Conservation (phyloP, 2,113 vertebrate species). For the Aepyceros melampus region DNA sequence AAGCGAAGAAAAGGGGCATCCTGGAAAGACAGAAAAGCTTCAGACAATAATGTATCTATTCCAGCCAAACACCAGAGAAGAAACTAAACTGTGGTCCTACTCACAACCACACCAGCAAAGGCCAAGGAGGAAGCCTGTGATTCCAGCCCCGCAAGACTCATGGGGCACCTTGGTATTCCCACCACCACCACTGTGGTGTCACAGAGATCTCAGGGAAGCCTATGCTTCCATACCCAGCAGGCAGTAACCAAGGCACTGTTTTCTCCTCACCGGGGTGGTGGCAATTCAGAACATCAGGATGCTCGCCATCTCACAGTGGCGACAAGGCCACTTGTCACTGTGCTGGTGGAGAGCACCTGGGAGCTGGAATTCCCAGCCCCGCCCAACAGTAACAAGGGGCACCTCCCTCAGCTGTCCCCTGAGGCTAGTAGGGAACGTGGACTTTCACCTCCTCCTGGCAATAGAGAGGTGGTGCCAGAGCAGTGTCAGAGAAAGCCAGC, state of each 20-base stretch:
- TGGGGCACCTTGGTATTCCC: background rate
- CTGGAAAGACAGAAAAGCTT: background rate
- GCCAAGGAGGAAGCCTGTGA: background rate
- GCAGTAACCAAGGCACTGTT: background rate
- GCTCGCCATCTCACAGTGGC: background rate
- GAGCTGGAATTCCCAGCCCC: background rate
- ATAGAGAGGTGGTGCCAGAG: background rate
- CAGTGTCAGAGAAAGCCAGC: background rate
- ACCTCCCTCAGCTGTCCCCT: background rate
- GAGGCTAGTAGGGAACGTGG: background rate
- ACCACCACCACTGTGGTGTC: background rate
- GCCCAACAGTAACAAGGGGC: background rate
- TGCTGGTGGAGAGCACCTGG: background rate
- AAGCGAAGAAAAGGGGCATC: background rate
- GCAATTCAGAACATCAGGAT: background rate
- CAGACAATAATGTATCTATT: background rate
- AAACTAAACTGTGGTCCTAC: background rate
- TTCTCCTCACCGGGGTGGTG: background rate
- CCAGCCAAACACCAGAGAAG: background rate
- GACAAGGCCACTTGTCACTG: background rate
- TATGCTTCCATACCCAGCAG: background rate
- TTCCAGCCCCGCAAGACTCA: background rate
- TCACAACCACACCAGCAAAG: background rate
- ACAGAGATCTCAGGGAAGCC: background rate
- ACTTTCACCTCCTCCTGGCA: background rate